Evolutionary conservation across 2,888 invertebrate species (phyloP), one percentile per base, ranked within the genome.

Genomic region (Chromoteleia sp.): DNA sequence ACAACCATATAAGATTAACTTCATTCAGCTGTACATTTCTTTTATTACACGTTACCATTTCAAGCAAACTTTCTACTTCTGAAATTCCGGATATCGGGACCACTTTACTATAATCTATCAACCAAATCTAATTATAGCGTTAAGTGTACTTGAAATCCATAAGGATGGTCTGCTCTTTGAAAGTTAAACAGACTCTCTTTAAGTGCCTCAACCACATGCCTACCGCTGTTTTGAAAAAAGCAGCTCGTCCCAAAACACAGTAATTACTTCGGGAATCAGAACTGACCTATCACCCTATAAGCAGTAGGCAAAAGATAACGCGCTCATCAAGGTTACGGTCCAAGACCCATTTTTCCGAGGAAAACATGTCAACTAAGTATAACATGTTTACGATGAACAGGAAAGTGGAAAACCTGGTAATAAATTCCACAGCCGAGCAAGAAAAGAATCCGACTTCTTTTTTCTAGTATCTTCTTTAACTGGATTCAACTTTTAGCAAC

Each of bases 91-190:
- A 61, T 52, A 73, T 52, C 19, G 36, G 19, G 29, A 58, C 15
- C 45, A 65, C 74, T 65, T 56, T 21, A 41, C 45, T 21, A 29
- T 12, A 25, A 50, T 39, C 48, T 15, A 61, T 14, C 36, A 43
- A 29, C 39, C 36, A 12, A 25, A 70, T 63, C 63, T 77, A 77
- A 77, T 77, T 63, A 77, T 77, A 70, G 29, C 63, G 14, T 77
- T 54, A 63, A 77, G 76, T 77, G 63, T 56, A 70, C 68, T 70
- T 70, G 68, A 70, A 59, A 50, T 1, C 21, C 43, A 59, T 58
- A 12, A 30, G 59, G 45, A 56, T 56, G 56, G 17, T 56, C 68
- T 77, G 76, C 14, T 36, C 10, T 61, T 61, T 3, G 36, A 54
- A 70, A 77, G 30, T 36, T 77, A 45, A 70, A 63, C 76, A 70